Conservation (phyloP, 2,113 vertebrate species). For the Ariopsis seemanni region DNA sequence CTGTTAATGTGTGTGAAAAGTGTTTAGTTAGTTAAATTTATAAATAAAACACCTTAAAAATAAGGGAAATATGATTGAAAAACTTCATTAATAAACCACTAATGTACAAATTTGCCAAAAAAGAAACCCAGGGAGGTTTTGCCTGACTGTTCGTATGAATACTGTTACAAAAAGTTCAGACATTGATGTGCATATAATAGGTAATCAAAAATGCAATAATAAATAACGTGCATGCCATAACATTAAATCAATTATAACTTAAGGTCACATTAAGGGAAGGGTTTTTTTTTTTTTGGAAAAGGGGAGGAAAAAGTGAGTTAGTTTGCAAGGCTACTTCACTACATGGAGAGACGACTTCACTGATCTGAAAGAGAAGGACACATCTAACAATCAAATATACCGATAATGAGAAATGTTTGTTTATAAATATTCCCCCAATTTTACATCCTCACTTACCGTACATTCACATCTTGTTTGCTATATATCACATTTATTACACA, state of each 20-base stretch:
- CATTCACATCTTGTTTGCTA: background rate
- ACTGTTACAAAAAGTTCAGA: background rate
- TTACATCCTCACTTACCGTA: background rate
- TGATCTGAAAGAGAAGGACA: background rate
- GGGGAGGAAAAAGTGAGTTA: background rate
- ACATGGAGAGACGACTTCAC: background rate
- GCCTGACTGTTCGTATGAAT: background rate
- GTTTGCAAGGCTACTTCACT: background rate
- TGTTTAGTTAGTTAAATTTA: background rate
- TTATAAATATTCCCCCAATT: background rate
- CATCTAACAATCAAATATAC: background rate
- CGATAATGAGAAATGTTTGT: background rate
- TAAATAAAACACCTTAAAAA: background rate
- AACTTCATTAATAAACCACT: background rate
- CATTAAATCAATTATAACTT: too few species aligned
- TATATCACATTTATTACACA: slow-evolving; percentile 22
- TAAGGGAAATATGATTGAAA: background rate
- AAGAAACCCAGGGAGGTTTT: background rate
- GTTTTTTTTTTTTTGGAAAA: background rate
- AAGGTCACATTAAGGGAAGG: background rate
- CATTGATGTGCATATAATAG: background rate
- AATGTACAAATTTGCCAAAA: background rate
- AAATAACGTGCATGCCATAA: background rate
- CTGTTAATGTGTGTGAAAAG: background rate
- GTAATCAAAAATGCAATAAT: background rate